Evolutionary conservation across 1,140 invertebrate species (phyloP), one percentile per base, ranked within the genome.

Genomic region (Platyscapa corneri): DNA sequence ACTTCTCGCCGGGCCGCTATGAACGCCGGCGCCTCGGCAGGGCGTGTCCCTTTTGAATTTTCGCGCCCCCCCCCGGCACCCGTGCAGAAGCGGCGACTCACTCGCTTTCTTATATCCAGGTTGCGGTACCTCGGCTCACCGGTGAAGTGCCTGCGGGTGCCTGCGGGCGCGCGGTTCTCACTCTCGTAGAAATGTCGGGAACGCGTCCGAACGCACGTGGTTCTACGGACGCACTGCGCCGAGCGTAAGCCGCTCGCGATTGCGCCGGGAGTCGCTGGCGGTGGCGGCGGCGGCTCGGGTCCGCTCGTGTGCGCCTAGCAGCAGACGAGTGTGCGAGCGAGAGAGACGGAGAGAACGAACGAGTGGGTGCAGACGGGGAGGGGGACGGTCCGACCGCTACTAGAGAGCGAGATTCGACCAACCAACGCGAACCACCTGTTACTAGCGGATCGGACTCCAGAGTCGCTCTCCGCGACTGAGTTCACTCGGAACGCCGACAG

Each of bases 371-470:
- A n/a, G n/a, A 12, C 49, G 53, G 32, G 2, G 49, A 42, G 12
- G 32, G 32, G 49, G 34, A 70, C 6, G 46, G 27, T 49, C 64
- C 46, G 30, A 27, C 42, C 67, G 49, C n/a, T 30, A 14, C 49
- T n/a, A 64, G 65, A 39, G 46, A 46, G 23, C 82, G 80, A 46
- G 82, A 46, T 49, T 89, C 88, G 87, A 87, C 91, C 91, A 91
- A 91, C 90, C 89, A 87, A 83, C 84, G 86, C 75, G 86, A 89
- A 91, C 91, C 91, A 91, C 91, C 91, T 91, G 91, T 91, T 91
- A 91, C 87, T 83, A 89, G 84, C 87, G 82, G 82, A 86, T 65
- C 86, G 72, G 84, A 84, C 74, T 81, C 34, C 65, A 37, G 53
- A 53, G 70, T 30, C 49, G 27, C 37, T 39, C 23, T 2, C 6